Evolutionary conservation across 1,140 invertebrate species (phyloP).

Genomic region (Lepidurus couesii): DNA sequence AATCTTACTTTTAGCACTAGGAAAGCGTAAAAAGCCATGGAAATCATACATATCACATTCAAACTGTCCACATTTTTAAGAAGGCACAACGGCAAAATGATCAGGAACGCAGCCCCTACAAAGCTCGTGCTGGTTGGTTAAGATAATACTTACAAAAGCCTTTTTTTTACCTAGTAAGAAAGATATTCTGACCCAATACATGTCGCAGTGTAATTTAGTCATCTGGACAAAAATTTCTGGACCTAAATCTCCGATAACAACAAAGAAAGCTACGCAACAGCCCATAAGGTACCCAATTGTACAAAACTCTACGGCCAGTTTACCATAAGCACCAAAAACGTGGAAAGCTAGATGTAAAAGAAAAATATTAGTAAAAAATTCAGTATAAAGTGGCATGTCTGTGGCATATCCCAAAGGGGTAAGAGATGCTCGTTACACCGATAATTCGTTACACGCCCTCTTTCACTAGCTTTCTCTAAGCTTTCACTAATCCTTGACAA

Average conservation of each 20-base stretch:
- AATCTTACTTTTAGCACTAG: slow-evolving; percentile 73
- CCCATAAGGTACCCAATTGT: slow-evolving; percentile 92
- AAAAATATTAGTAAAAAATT: background rate
- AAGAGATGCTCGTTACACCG: too few species aligned
- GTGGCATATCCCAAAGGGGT: too few species aligned
- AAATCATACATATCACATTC: slow-evolving; percentile 75
- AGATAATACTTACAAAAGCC: too few species aligned
- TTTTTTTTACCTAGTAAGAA: slow-evolving; percentile 27
- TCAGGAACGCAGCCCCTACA: slow-evolving; percentile 63
- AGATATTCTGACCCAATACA: slow-evolving; percentile 28
- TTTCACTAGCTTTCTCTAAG: too few species aligned
- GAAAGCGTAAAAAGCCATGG: slow-evolving; percentile 83
- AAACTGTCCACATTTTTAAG: slow-evolving; percentile 87
- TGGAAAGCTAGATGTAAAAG: slow-evolving; percentile 65
- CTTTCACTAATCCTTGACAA: too few species aligned
- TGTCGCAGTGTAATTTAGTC: slow-evolving; percentile 32
- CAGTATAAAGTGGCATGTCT: too few species aligned
- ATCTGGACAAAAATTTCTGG: slow-evolving; percentile 81
- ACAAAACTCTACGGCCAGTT: slow-evolving; percentile 81
- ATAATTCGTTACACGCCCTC: too few species aligned
- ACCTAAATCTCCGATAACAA: slow-evolving; percentile 93
- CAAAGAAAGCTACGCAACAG: slow-evolving; percentile 92
- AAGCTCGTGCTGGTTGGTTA: background rate
- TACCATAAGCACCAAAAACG: slow-evolving; percentile 83
- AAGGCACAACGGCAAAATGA: slow-evolving; percentile 83